phyloP scores from a whole-genome alignment of 2,113 vertebrate genomes.

The Hepsetus odoe region DNA sequence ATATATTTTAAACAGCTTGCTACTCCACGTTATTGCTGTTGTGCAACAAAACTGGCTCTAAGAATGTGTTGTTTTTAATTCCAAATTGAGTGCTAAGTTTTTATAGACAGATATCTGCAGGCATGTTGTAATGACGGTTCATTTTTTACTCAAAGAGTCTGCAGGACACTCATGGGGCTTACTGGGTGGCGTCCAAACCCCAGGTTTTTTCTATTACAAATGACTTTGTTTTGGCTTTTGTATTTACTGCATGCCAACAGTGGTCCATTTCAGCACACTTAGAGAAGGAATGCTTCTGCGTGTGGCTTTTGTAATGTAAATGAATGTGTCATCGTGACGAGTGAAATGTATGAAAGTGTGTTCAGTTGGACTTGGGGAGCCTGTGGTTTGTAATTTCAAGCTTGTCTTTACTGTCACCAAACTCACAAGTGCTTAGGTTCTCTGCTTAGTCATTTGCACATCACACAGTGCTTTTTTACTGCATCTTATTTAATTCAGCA shows the following conservation, averaged over 20 bases:
- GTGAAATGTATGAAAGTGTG: slow-evolving; percentile 37
- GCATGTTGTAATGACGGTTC: slow-evolving; percentile 18
- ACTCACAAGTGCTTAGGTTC: slow-evolving; percentile 30
- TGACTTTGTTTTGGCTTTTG: slow-evolving; percentile 40
- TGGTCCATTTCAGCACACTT: slow-evolving; percentile 24
- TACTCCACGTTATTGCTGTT: background rate
- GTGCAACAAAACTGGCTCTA: slow-evolving; percentile 3
- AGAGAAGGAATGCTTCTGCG: slow-evolving; percentile 31
- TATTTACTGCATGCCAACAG: slow-evolving; percentile 34
- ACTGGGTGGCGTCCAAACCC: slow-evolving; percentile 17
- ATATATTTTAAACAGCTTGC: background rate
- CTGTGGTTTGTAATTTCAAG: slow-evolving; percentile 43
- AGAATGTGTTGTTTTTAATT: slow-evolving; percentile 1
- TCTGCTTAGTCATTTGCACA: slow-evolving; percentile 22
- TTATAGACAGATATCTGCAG: slow-evolving; percentile 22
- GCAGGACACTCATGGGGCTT: slow-evolving; percentile 24
- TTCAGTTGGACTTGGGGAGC: slow-evolving; percentile 24
- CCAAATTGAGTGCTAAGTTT: background rate
- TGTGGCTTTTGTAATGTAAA: slow-evolving; percentile 55
- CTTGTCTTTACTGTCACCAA: slow-evolving; percentile 26
- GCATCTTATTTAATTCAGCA: background rate
- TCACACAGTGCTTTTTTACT: background rate
- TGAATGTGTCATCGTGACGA: slow-evolving; percentile 38
- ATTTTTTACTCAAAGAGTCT: slow-evolving; percentile 21
- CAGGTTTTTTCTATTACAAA: slow-evolving; percentile 21